Evolutionary conservation across 2,797 vertebrate genomes (phyloP).

Genomic region (Tokudaia muenninki): DNA sequence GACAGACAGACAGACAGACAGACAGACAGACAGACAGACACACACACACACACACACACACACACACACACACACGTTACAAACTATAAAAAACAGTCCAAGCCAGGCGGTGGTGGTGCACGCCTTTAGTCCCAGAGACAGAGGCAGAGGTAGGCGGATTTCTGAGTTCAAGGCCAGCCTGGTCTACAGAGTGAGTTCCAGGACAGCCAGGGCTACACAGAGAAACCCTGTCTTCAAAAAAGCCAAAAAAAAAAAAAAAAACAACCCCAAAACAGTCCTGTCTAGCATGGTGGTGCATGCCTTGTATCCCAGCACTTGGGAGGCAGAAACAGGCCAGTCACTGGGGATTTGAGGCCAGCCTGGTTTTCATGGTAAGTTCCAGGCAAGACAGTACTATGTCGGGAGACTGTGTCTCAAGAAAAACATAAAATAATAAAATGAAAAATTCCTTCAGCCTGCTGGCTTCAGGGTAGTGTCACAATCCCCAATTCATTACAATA

Average conservation of each 20-base stretch:
- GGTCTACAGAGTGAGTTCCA: no score
- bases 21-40: neutral
- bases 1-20: neutral
- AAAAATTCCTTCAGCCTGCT: constrained; percentile 36
- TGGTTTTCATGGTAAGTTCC: neutral
- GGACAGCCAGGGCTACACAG: no score
- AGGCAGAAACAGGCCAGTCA: neutral
- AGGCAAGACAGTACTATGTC: neutral
- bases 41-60: no score
- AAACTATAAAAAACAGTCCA: constrained; percentile 52
- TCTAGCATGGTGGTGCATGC: accelerated
- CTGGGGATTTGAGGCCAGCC: neutral
- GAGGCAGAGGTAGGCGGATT: no score
- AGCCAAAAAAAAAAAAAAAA: no score
- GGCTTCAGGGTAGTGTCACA: constrained; percentile 62
- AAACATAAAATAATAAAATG: neutral
- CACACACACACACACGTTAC: neutral
- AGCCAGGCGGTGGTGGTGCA: no score
- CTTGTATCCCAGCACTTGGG: neutral
- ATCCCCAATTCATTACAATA: constrained; percentile 53
- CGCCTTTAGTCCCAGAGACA: no score
- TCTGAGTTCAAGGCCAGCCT: no score
- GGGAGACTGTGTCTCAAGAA: neutral
- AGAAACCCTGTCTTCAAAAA: no score
- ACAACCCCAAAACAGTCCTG: no score